A percentile compares a stretch with the other conserved stretches of the same genome.
Conservation (phyloP, 2,797 vertebrate species). For the Peromyscus eremicus region DNA sequence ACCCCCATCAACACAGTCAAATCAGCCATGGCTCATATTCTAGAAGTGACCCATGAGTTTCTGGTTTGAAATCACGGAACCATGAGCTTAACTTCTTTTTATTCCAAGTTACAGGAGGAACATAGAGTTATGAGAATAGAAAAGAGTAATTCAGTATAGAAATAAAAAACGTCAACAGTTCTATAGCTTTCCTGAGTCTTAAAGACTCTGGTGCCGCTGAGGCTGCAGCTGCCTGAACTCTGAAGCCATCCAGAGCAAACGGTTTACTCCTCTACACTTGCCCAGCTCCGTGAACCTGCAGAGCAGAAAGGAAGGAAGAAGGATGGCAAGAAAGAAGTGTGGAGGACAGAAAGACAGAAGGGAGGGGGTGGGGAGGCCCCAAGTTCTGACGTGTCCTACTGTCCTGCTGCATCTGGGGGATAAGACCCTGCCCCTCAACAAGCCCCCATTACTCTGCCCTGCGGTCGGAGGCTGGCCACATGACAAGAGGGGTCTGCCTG, state of each 20-base stretch:
- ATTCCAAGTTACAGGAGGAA: conserved; percentile 29
- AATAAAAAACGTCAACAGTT: background rate
- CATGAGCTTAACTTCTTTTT: conserved; percentile 38
- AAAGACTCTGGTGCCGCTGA: background rate
- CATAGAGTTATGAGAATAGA: conserved; percentile 39
- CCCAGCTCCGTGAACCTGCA: background rate
- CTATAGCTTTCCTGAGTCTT: conserved; percentile 35
- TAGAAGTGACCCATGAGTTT: background rate
- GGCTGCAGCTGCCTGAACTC: background rate
- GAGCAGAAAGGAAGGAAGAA: background rate
- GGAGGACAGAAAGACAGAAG: background rate
- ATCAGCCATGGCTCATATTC: background rate
- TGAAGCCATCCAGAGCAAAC: background rate
- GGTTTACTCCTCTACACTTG: background rate
- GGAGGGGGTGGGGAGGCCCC: background rate
- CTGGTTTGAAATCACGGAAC: background rate
- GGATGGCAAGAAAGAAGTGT: background rate
- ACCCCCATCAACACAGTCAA: background rate
- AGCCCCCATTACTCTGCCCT: background rate
- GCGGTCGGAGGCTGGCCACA: background rate
- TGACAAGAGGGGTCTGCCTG: background rate
- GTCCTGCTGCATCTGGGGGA: background rate
- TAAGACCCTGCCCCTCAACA: background rate
- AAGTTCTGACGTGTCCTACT: background rate
- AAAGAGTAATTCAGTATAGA: conserved; percentile 6